Percentiles rank a stretch among this genome's conserved stretches.
phyloP scores from a whole-genome alignment of 1,140 invertebrate genomes.

The Trichomalopsis sarcophagae region DNA sequence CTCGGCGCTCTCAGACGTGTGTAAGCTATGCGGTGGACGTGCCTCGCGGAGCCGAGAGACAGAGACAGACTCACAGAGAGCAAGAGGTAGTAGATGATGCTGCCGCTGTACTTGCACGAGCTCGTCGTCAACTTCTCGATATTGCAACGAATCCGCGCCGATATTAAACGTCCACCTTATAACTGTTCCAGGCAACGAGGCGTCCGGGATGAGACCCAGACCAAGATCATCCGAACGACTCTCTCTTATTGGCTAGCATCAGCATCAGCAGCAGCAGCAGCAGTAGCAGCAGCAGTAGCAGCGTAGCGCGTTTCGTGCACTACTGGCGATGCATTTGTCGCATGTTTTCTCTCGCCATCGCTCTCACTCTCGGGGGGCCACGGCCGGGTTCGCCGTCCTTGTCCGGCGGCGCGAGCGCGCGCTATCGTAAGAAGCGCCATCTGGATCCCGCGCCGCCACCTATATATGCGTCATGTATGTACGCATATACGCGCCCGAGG shows the following conservation, averaged over 20 bases:
- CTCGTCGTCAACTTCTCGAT: background rate
- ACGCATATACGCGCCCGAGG: background rate
- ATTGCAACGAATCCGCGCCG: too few relatives aligned
- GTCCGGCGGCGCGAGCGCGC: background rate
- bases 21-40: background rate
- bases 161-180: too few relatives aligned
- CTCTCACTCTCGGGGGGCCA: background rate
- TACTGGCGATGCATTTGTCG: conserved; percentile 30
- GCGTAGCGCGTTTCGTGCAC: background rate
- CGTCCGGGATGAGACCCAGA: too few relatives aligned
- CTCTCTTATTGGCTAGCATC: too few relatives aligned
- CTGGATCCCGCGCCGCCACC: background rate
- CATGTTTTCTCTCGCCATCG: conserved; percentile 26
- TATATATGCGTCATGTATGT: background rate
- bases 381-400: background rate
- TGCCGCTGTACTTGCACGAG: background rate
- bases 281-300: background rate
- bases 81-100: background rate
- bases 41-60: background rate
- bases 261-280: background rate
- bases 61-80: conserved; percentile 1
- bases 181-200: too few relatives aligned
- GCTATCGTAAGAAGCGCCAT: background rate
- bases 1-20: background rate
- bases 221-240: background rate